Evolutionary conservation across 2,888 invertebrate species (phyloP).

Genomic region (Siphlonurus alternatus): DNA sequence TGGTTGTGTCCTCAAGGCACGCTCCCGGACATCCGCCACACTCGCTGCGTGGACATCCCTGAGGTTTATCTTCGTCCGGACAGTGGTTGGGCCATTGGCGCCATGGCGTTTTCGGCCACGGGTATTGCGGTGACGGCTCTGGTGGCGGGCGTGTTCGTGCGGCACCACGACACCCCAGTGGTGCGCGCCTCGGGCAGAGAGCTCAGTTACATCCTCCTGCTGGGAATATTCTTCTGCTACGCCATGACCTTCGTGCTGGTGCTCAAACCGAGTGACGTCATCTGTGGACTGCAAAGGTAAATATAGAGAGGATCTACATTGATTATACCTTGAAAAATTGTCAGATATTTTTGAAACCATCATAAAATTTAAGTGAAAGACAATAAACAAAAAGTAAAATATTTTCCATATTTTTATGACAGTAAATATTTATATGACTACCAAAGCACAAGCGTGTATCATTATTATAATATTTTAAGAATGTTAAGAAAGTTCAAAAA

Average conservation of each 20-base stretch:
- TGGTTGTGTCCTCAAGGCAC: slow-evolving; percentile 62
- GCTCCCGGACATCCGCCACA: slow-evolving; percentile 59
- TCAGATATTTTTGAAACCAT: no score
- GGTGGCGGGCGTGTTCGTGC: slow-evolving; percentile 63
- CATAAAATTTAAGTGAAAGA: no score
- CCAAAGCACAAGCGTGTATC: no score
- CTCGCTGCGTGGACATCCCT: slow-evolving; percentile 56
- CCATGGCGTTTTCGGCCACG: slow-evolving; percentile 73
- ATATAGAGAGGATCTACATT: no score
- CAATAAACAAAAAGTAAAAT: no score
- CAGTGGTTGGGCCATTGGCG: slow-evolving; percentile 84
- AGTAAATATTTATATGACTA: no score
- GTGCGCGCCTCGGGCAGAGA: slow-evolving; percentile 91
- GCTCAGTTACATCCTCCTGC: slow-evolving; percentile 76
- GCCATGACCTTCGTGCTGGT: slow-evolving; percentile 84
- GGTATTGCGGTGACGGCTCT: slow-evolving; percentile 66
- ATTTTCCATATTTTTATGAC: no score
- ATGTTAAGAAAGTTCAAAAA: no score
- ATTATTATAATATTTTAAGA: no score
- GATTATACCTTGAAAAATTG: no score
- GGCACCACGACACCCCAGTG: slow-evolving; percentile 85
- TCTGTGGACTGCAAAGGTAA: slow-evolving; percentile 80
- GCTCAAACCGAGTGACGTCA: slow-evolving; percentile 66
- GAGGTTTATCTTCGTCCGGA: slow-evolving; percentile 66
- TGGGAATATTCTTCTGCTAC: slow-evolving; percentile 81